These are phyloP conservation scores for Talpa occidentalis DNA, from an alignment of 2,113 vertebrate genomes.

Conservation along the genomic window DNA sequence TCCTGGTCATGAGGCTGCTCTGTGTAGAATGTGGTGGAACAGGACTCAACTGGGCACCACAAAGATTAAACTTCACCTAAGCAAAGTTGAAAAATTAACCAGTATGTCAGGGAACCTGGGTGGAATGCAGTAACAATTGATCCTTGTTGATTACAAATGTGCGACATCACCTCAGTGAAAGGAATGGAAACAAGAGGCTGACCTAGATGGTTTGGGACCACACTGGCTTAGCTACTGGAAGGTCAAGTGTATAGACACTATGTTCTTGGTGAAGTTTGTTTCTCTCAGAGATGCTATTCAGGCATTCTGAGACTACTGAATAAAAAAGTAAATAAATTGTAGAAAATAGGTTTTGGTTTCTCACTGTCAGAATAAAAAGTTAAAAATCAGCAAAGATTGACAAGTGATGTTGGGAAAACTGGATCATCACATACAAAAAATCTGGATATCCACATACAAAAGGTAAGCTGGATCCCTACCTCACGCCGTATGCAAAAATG, in stretches of 20 bases:
- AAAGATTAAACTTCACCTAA: conserved; percentile 29
- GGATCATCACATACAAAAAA: too few species aligned
- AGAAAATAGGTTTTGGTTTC: background rate
- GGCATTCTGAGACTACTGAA: background rate
- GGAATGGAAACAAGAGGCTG: background rate
- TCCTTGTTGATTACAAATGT: conserved; percentile 56
- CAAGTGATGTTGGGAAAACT: too few species aligned
- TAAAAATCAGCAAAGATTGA: background rate
- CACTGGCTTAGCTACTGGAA: background rate
- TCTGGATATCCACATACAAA: too few species aligned
- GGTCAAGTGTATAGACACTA: background rate
- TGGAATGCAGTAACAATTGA: conserved; percentile 37
- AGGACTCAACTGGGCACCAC: background rate
- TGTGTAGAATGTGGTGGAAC: too few species aligned
- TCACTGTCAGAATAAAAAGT: background rate
- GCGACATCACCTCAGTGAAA: background rate
- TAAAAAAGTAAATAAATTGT: background rate
- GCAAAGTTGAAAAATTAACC: conserved; percentile 5
- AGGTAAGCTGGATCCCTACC: background rate
- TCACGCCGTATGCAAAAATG: background rate
- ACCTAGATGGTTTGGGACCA: background rate
- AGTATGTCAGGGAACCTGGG: conserved; percentile 40
- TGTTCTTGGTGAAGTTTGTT: background rate
- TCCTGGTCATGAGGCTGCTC: background rate
- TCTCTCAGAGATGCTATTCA: background rate